These are phyloP conservation scores for Silurus meridionalis DNA, from an alignment of 2,113 vertebrate genomes.

Conservation along the genomic window DNA sequence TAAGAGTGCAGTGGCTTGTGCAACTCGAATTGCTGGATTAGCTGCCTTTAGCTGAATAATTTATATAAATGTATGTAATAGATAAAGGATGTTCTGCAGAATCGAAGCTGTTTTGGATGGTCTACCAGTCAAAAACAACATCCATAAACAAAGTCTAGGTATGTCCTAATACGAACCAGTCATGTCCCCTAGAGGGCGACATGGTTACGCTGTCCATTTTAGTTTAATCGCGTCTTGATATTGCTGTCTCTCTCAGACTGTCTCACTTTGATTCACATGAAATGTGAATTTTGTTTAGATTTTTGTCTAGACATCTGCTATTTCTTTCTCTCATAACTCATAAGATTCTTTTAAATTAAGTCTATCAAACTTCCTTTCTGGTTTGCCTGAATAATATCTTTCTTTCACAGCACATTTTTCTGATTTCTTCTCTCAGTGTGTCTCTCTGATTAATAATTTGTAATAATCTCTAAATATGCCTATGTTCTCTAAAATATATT, in stretches of 20 bases:
- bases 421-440: neutral
- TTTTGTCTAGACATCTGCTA: neutral
- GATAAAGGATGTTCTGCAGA: neutral
- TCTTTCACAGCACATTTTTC: neutral
- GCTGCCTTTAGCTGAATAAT: neutral
- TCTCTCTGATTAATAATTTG: neutral
- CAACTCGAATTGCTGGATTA: no score
- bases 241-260: neutral
- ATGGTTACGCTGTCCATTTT: neutral
- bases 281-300: neutral
- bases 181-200: slow-evolving; percentile 31
- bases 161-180: neutral
- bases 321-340: neutral
- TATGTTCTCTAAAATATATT: no score
- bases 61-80: neutral
- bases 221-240: neutral
- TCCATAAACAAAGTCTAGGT: no score
- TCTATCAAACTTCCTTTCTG: neutral
- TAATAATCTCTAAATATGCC: no score
- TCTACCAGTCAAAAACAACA: no score
- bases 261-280: neutral
- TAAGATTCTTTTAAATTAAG: neutral
- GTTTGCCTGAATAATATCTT: neutral
- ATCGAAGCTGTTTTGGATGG: neutral
- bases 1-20: no score